Base-by-base conservation (phyloP, 2,797 vertebrate genomes). In the Tiaroga cobitis region DNA sequence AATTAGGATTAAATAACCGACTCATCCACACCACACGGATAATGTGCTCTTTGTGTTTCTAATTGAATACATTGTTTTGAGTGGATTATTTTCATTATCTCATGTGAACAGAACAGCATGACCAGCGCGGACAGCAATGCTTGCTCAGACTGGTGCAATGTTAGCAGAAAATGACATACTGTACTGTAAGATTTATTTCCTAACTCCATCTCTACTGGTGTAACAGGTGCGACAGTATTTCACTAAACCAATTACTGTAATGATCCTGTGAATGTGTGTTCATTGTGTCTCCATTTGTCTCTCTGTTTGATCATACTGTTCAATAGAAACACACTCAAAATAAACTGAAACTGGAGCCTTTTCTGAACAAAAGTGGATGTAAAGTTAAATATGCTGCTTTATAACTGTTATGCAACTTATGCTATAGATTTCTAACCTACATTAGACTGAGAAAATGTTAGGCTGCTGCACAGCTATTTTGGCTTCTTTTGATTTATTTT, bases 1-100 rank as follows among this genome's bases (percentile, higher is more conserved):
- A 74, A 82, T 74, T 74, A 74, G 70, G 61, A 80, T 80, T 80
- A 63, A 73, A 63, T 49, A 24, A 65, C 19, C 18, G 19, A 61
- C 70, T 82, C 39, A 73, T 46, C 70, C 39, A 7, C 49, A 61
- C 19, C 37, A 39, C 24, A 1, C 37, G 29, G 10, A 59, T 34
- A 81, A 51, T 69, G 21, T 81, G 79, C 32, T 16, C 51, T 59
- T 61, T 73, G 80, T 82, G 56, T 63, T 34, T 34, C 56, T 74
- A 74, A 34, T 56, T 43, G 37, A 74, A 73, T 34, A 34, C 54
- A 24, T 63, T 59, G 59, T 49, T 82, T 82, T 72, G 51, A 10
- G 67, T 1, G 32, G 78, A 80, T 49, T 69, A 54, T 18, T 39
- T 74, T 0, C 29, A 67, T 67, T 76, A 83, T 76, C 43, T 67